A percentile compares a stretch with the other conserved stretches of the same genome.
Conservation (phyloP, 2,888 invertebrate species). For the Epirrhoe tristata region DNA sequence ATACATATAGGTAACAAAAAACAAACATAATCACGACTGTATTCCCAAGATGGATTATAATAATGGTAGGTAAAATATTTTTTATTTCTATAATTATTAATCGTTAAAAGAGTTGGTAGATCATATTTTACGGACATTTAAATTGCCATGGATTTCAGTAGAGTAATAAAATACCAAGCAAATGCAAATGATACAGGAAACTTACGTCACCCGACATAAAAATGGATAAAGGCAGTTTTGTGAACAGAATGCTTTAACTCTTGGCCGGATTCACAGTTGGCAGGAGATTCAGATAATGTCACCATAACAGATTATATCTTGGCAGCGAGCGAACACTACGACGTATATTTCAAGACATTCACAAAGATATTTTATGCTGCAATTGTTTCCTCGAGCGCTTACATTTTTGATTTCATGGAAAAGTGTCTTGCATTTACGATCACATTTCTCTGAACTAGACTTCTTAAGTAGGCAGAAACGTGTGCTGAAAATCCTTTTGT, state of each 20-base stretch:
- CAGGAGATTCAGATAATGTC: constrained; percentile 79
- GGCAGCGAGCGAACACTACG: constrained; percentile 67
- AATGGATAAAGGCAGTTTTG: constrained; percentile 54
- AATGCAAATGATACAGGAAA: constrained; percentile 21
- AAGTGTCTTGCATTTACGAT: constrained; percentile 12
- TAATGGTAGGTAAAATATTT: no score
- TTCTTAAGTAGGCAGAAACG: neutral
- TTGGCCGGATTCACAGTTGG: constrained; percentile 74
- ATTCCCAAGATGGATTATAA: no score
- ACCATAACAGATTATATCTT: constrained; percentile 84
- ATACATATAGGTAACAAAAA: no score
- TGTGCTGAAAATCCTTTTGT: neutral
- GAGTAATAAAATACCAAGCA: constrained; percentile 2
- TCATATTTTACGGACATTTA: no score
- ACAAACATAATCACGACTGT: no score
- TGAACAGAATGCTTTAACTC: constrained; percentile 69
- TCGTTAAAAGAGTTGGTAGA: no score
- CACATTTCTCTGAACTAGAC: constrained; percentile 5
- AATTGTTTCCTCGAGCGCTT: constrained; percentile 42
- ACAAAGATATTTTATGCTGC: constrained; percentile 62
- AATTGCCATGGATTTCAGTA: no score
- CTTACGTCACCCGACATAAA: constrained; percentile 39
- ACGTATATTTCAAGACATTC: constrained; percentile 66
- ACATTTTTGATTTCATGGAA: constrained; percentile 31
- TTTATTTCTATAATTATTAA: no score